A percentile compares a stretch with the other conserved stretches of the same genome.
Conservation (phyloP, 1,140 invertebrate species). For the Drosophila ogumai region DNA sequence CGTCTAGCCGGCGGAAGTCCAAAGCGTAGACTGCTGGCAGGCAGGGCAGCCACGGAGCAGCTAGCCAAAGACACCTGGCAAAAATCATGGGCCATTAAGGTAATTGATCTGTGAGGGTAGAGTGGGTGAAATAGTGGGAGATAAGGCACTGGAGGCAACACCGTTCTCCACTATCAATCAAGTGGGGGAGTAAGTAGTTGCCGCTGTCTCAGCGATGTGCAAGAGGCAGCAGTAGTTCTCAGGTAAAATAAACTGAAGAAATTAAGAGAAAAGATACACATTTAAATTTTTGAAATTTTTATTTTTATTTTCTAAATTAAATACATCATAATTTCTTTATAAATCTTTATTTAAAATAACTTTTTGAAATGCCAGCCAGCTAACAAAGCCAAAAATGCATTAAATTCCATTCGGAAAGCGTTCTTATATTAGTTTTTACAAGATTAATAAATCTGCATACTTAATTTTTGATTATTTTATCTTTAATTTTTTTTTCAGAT, state of each 20-base stretch:
- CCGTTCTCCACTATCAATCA: conserved; percentile 72
- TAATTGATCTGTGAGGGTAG: conserved; percentile 47
- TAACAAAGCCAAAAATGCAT: too few relatives aligned
- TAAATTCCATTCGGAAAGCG: too few relatives aligned
- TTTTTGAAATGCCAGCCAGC: too few relatives aligned
- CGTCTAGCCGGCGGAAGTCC: conserved; percentile 27
- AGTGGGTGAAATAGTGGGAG: conserved; percentile 4
- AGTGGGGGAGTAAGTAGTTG: neutral
- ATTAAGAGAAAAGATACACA: neutral
- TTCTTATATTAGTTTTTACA: too few relatives aligned
- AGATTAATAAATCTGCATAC: too few relatives aligned
- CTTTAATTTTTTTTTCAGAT: too few relatives aligned
- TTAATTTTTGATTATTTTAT: too few relatives aligned
- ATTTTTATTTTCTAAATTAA: too few relatives aligned
- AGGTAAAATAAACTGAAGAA: conserved; percentile 18
- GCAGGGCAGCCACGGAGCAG: conserved; percentile 8
- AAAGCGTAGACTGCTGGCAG: conserved; percentile 41
- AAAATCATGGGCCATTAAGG: conserved; percentile 54
- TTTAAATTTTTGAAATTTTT: too few relatives aligned
- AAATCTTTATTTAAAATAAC: too few relatives aligned
- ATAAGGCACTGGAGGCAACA: conserved; percentile 45
- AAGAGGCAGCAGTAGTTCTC: neutral
- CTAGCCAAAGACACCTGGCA: conserved; percentile 63
- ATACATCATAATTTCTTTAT: too few relatives aligned
- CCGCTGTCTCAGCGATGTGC: conserved; percentile 9